Base-by-base conservation (phyloP, 92 coral and sea anemone species). In the Siderastrea siderea region DNA sequence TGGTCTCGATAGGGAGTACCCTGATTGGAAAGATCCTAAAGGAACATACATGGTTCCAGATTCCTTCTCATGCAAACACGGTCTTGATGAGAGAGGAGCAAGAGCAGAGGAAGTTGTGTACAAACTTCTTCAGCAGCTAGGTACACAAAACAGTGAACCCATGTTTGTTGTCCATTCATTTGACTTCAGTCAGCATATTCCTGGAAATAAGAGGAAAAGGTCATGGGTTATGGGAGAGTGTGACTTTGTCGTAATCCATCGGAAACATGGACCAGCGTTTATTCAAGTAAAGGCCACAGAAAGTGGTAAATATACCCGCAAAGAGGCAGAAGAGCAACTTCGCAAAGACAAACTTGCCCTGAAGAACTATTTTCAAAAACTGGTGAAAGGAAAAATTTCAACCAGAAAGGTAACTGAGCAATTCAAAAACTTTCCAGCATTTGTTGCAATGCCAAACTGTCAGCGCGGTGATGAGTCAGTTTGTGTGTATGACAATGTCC, bases 381-480 rank as follows among this genome's bases (percentile, higher is more conserved):
- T 10, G 7, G 46, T 11, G 1, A 38, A 69, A 44, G 52, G 72
- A 55, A 14, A 64, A 1, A 54, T n/a, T 11, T 26, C 6, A 14
- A 17, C 3, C 55, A 64, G 44, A 0, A 73, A 65, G 12, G 75
- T 15, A 52, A 68, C 51, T n/a, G 80, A 11, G 3, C 3, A 71
- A 7, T 87, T 72, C 57, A 76, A 58, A 17, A 16, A 64, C 1
- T 68, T 51, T 72, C 94, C 94, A 55, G 94, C 92, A 12, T 91
- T 87, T 82, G 91, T 91, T 3, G 94, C 76, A 2, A 82, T 91
- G 94, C 94, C 94, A 16, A 91, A 91, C 47, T 87, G 94, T 62
- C 71, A 9, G 15, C 38, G 73, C 1, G n/a, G 38, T 9, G 4
- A 53, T 1, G 55, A 38, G n/a, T 45, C 86, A 47, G 15, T 3